Percentiles rank a stretch among this genome's conserved stretches.
Evolutionary conservation across 2,113 vertebrate genomes (phyloP).

Genomic region (Amphiprion percula): DNA sequence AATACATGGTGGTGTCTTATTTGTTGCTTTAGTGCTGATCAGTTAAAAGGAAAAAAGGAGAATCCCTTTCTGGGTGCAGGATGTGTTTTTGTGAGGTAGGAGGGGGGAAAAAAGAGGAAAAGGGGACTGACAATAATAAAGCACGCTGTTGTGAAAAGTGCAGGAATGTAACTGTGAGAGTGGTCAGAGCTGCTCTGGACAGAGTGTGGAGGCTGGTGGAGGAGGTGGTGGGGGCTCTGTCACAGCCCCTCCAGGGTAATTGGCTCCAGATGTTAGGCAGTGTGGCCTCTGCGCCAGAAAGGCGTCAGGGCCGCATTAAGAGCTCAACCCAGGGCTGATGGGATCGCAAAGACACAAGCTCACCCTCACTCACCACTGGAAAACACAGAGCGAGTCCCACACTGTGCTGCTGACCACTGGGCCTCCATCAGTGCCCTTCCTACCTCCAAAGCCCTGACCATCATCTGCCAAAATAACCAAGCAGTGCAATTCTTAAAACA

Average conservation of each 20-base stretch:
- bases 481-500: constrained; percentile 17
- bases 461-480: constrained; percentile 48
- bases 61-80: not conserved
- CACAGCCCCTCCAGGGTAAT: constrained; percentile 82
- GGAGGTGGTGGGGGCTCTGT: constrained; percentile 58
- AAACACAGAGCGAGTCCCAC: constrained; percentile 50
- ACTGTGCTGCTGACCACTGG: constrained; percentile 60
- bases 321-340: constrained; percentile 79
- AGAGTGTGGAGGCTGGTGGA: constrained; percentile 26
- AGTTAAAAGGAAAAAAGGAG: not conserved
- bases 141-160: constrained; percentile 48
- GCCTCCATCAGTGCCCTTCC: constrained; percentile 25
- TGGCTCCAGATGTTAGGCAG: constrained; percentile 84
- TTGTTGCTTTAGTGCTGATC: not conserved
- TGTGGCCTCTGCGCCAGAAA: constrained; percentile 82
- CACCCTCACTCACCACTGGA: constrained; percentile 37
- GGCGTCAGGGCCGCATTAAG: constrained; percentile 85
- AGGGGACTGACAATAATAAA: constrained; percentile 27
- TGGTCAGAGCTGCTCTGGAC: constrained; percentile 65
- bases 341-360: constrained; percentile 66
- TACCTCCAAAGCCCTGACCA: constrained; percentile 11
- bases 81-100: not conserved
- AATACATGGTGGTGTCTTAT: no score
- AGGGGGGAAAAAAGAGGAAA: constrained; percentile 4
- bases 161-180: constrained; percentile 70